Percentiles rank a stretch among this genome's conserved stretches.
These are phyloP conservation scores for Pantherophis guttatus DNA, from an alignment of 2,113 vertebrate genomes.

Conservation along the genomic window DNA sequence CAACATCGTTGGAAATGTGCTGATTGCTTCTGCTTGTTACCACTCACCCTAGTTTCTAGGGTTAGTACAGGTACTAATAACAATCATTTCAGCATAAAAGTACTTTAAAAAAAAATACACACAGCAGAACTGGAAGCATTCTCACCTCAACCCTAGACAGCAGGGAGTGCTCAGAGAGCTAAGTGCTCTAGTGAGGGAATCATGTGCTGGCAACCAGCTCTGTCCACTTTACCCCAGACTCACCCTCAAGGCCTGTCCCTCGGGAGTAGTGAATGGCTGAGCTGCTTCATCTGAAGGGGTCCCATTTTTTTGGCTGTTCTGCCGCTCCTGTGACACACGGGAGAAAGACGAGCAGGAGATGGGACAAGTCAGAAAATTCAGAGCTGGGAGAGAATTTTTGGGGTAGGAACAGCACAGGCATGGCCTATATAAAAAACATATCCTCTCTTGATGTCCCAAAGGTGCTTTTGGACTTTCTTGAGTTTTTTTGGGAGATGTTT, in stretches of 20 bases:
- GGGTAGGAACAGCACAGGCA: not conserved
- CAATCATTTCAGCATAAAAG: not conserved
- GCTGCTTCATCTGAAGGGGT: constrained; percentile 60
- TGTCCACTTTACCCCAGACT: not conserved
- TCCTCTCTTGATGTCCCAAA: not conserved
- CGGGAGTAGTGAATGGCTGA: constrained; percentile 76
- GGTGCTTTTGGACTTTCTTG: not conserved
- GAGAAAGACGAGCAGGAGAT: not conserved
- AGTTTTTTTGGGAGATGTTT: not conserved
- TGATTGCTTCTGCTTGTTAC: not conserved
- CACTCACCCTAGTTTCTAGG: not conserved
- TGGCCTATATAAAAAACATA: too few relatives aligned
- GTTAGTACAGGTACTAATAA: not conserved
- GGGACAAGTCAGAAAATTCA: not conserved
- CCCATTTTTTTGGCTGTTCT: constrained; percentile 70
- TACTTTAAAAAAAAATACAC: not conserved
- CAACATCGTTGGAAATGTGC: not conserved
- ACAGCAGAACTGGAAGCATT: not conserved
- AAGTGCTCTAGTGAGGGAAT: not conserved
- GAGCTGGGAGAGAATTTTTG: not conserved
- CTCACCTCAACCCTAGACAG: not conserved
- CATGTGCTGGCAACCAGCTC: not conserved
- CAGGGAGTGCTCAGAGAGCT: not conserved
- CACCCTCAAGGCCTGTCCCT: constrained; percentile 86
- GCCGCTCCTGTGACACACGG: constrained; percentile 70